These are phyloP conservation scores for Furcula furcula DNA, from an alignment of 2,888 invertebrate genomes.

Conservation along the genomic window DNA sequence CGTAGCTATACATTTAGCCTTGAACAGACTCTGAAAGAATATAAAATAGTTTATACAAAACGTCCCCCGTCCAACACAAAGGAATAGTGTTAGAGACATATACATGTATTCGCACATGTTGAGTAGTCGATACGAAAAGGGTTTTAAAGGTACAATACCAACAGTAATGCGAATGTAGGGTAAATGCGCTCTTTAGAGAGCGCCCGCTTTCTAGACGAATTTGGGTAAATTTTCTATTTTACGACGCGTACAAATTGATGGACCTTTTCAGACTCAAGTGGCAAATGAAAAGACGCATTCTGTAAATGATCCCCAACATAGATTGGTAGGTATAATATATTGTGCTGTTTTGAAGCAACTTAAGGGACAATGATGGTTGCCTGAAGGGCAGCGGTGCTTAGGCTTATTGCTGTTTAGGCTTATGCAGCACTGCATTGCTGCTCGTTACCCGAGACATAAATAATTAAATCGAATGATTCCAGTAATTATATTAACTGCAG, in stretches of 20 bases:
- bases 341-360: no score
- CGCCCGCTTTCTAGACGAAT: conserved; percentile 52
- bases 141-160: conserved; percentile 67
- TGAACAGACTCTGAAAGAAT: conserved; percentile 46
- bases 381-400: no score
- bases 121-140: conserved; percentile 51
- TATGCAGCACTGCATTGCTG: no score
- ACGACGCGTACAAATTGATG: conserved; percentile 61
- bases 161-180: conserved; percentile 55
- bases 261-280: no score
- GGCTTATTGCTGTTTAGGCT: no score
- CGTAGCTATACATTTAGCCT: conserved; percentile 32
- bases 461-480: no score
- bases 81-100: conserved; percentile 57
- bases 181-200: conserved; percentile 47
- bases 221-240: conserved; percentile 62
- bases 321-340: no score
- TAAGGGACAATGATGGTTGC: no score
- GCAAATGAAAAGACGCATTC: no score
- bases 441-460: no score
- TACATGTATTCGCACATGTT: conserved; percentile 47
- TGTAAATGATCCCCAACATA: no score
- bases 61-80: conserved; percentile 55
- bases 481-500: no score
- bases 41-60: conserved; percentile 52